phyloP scores from a whole-genome alignment of 2,113 vertebrate genomes.

The Okapia johnstoni region DNA sequence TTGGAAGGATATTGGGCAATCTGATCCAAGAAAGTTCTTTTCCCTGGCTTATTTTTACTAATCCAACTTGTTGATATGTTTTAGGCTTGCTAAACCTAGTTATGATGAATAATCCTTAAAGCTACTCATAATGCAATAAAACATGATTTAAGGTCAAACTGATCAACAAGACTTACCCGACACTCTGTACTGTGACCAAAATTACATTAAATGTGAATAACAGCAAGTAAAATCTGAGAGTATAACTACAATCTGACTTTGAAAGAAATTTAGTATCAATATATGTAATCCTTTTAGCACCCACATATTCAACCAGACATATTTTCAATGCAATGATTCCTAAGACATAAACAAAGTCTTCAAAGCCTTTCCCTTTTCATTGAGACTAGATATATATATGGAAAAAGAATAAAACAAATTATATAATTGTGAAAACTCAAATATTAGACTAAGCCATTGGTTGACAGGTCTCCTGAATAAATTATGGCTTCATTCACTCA shows the following conservation, averaged over 20 bases:
- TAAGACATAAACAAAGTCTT: not conserved
- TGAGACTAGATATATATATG: not conserved
- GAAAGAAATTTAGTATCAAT: not conserved
- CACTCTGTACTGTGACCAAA: not conserved
- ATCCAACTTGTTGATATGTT: conserved; percentile 29
- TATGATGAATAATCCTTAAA: conserved; percentile 17
- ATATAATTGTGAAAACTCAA: not conserved
- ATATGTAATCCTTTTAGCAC: not conserved
- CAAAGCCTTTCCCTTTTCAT: not conserved
- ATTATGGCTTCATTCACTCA: not conserved
- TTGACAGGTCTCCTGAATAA: not conserved
- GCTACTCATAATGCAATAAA: conserved; percentile 4
- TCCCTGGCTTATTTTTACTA: conserved; percentile 37
- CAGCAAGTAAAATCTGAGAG: not conserved
- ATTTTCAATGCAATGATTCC: not conserved
- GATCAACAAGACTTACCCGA: not conserved
- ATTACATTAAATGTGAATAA: not conserved
- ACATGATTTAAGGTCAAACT: not conserved
- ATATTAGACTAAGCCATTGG: not conserved
- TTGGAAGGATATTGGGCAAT: conserved; percentile 47
- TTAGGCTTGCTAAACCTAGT: not conserved
- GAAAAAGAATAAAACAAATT: not conserved
- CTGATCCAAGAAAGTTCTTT: conserved; percentile 29
- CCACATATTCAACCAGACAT: not conserved
- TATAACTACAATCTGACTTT: not conserved